These are phyloP conservation scores for Nephrotoma guestfalica DNA, from an alignment of 2,888 invertebrate species.

Conservation along the genomic window DNA sequence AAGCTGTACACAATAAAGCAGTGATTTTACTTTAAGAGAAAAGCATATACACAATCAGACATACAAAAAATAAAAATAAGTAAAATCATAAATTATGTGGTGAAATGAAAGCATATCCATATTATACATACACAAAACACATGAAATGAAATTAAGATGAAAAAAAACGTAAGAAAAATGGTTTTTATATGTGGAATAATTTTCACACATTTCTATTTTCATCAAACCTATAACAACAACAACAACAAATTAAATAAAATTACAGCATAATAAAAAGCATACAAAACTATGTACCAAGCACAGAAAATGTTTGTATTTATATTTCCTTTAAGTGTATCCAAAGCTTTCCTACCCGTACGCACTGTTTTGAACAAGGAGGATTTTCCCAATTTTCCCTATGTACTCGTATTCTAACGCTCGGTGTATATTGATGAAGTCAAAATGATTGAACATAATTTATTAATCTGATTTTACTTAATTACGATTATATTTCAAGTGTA, in stretches of 20 bases:
- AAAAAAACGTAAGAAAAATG: neutral
- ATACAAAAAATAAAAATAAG: neutral
- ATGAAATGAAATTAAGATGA: neutral
- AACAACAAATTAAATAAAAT: neutral
- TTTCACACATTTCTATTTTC: neutral
- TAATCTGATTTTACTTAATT: neutral
- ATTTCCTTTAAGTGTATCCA: neutral
- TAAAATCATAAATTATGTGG: neutral
- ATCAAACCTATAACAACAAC: neutral
- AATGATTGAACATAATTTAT: neutral
- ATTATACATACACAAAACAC: neutral
- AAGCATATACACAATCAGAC: neutral
- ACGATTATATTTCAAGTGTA: neutral
- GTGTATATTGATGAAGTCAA: neutral
- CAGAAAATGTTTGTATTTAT: neutral
- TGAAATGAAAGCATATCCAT: neutral
- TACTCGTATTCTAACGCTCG: neutral
- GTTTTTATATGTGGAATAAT: neutral
- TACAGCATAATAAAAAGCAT: neutral
- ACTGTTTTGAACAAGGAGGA: too few species aligned
- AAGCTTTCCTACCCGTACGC: neutral
- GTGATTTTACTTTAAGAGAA: neutral
- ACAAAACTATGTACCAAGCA: neutral
- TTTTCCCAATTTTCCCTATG: neutral
- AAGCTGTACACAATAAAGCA: neutral